Conservation (phyloP, 1,140 invertebrate genomes). For the Zaprionus capensis region DNA sequence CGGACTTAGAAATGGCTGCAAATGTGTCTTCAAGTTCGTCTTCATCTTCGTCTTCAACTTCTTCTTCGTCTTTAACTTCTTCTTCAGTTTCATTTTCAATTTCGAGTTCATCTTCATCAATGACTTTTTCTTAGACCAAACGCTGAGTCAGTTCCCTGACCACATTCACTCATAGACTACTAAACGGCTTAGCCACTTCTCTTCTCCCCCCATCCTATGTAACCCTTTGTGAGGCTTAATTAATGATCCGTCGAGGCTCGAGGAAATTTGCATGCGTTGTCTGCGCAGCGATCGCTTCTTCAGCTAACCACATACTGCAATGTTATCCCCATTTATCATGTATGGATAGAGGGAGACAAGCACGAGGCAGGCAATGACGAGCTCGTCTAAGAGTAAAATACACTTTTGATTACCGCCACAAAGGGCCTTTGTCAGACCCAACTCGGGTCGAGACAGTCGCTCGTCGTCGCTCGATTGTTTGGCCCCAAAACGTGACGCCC, state of each 20-base stretch:
- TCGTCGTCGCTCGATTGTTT: slow-evolving; percentile 31
- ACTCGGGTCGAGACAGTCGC: slow-evolving; percentile 5
- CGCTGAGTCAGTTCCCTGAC: slow-evolving; percentile 24
- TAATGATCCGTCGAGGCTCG: slow-evolving; percentile 65
- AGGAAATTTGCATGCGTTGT: slow-evolving; percentile 56
- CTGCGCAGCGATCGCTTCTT: slow-evolving; percentile 54
- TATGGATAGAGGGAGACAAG: slow-evolving; percentile 4
- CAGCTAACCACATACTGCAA: slow-evolving; percentile 31
- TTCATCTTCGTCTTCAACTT: not conserved
- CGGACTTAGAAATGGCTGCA: slow-evolving; percentile 37
- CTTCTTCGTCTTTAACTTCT: not conserved
- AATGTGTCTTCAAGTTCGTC: not conserved
- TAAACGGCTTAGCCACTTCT: slow-evolving; percentile 16
- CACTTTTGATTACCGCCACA: slow-evolving; percentile 62
- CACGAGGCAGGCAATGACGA: not conserved
- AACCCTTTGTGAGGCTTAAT: slow-evolving; percentile 60
- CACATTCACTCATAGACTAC: slow-evolving; percentile 20
- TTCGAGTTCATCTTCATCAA: slow-evolving; percentile 3
- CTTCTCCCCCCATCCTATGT: not conserved
- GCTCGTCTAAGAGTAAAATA: slow-evolving; percentile 49
- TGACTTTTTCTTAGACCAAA: not conserved
- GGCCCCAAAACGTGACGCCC: slow-evolving; percentile 49
- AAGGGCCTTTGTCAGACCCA: slow-evolving; percentile 55
- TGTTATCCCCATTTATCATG: slow-evolving; percentile 66
- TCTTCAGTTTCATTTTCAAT: not conserved